Percentiles rank a stretch among this genome's conserved stretches.
phyloP scores from a whole-genome alignment of 2,797 vertebrate genomes.

The Notamacropus eugenii region DNA sequence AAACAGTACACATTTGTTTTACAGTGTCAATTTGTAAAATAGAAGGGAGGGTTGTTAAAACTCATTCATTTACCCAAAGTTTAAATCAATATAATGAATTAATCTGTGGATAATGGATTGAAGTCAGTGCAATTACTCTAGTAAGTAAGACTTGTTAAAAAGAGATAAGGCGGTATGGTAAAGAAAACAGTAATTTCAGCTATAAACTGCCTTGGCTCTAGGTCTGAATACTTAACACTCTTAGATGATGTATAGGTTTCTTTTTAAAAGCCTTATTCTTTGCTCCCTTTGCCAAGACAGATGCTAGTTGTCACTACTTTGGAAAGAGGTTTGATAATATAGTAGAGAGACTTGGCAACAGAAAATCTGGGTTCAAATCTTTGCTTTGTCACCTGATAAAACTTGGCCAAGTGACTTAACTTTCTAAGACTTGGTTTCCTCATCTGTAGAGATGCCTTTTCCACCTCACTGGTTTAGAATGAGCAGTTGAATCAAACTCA shows the following conservation, averaged over 20 bases:
- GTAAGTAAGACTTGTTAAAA: slow-evolving; percentile 65
- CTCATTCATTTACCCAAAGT: slow-evolving; percentile 74
- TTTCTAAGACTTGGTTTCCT: not conserved
- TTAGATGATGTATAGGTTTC: slow-evolving; percentile 53
- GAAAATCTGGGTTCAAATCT: not conserved
- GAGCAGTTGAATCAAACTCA: not conserved
- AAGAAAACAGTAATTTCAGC: slow-evolving; percentile 76
- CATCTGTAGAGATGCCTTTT: not conserved
- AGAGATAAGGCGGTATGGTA: slow-evolving; percentile 65
- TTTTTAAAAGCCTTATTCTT: slow-evolving; percentile 63
- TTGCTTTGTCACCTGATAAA: not conserved
- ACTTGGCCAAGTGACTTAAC: not conserved
- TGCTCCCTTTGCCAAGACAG: slow-evolving; percentile 25
- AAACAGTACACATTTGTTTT: slow-evolving; percentile 63
- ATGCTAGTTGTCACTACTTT: slow-evolving; percentile 2
- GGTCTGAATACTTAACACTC: slow-evolving; percentile 53
- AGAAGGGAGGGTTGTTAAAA: slow-evolving; percentile 59
- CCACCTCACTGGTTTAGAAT: not conserved
- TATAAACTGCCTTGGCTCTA: slow-evolving; percentile 70
- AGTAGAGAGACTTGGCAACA: not conserved
- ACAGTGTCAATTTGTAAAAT: slow-evolving; percentile 65
- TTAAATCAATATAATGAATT: slow-evolving; percentile 75
- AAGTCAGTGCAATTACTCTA: slow-evolving; percentile 51
- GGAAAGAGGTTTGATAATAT: not conserved
- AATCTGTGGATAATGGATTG: slow-evolving; percentile 72